Evolutionary conservation across 1,140 invertebrate genomes (phyloP).

Genomic region (Drosophila melanica): DNA sequence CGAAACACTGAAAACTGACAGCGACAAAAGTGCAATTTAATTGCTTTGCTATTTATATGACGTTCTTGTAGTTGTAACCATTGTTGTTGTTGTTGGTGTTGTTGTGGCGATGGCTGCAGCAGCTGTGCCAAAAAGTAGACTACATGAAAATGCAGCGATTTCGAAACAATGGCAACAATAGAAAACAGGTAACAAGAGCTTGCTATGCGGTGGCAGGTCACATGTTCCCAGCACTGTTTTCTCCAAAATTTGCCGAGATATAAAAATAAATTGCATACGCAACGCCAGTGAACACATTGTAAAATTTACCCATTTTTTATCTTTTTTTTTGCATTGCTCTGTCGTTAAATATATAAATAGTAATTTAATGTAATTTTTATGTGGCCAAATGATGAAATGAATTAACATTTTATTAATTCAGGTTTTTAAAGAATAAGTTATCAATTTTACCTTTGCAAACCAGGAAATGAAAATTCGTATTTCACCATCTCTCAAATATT

Average conservation of each 20-base stretch:
- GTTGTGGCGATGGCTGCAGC: conserved; percentile 29
- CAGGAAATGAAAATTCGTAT: too few species aligned
- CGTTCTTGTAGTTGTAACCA: conserved; percentile 17
- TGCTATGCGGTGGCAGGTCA: neutral
- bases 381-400: too few species aligned
- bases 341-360: too few species aligned
- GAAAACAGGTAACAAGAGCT: neutral
- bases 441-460: too few species aligned
- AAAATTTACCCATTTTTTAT: too few species aligned
- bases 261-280: too few species aligned
- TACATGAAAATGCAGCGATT: conserved; percentile 30
- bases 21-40: conserved; percentile 53
- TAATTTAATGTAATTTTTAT: too few species aligned
- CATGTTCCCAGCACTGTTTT: neutral
- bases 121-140: conserved; percentile 53
- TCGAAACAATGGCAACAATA: conserved; percentile 7
- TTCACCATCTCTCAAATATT: too few species aligned
- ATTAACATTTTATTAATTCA: too few species aligned
- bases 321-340: too few species aligned
- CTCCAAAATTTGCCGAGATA: neutral
- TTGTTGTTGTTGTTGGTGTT: conserved; percentile 26
- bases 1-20: conserved; percentile 27
- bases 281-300: too few species aligned
- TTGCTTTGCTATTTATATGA: conserved; percentile 65
- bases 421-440: too few species aligned